phyloP scores from a whole-genome alignment of 2,888 invertebrate genomes.

The Venusia cambrica region DNA sequence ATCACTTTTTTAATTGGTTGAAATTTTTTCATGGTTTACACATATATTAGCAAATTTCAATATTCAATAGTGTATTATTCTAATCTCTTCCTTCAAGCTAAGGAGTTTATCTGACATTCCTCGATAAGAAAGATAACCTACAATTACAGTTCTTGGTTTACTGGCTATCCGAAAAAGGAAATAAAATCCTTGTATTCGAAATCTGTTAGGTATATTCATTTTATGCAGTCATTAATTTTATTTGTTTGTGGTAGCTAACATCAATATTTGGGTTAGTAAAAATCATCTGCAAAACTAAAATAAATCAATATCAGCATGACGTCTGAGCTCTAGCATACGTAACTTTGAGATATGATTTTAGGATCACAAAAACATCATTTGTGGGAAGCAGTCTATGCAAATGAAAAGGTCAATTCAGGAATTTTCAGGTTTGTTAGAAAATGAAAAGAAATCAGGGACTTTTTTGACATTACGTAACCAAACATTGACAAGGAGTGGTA shows the following conservation, averaged over 20 bases:
- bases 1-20: too few species aligned
- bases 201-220: too few species aligned
- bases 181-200: too few species aligned
- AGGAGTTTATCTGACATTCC: conserved; percentile 10
- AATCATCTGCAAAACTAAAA: conserved; percentile 13
- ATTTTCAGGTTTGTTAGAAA: conserved; percentile 3
- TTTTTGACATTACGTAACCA: conserved; percentile 78
- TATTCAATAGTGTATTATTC: neutral
- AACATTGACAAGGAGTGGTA: conserved; percentile 57
- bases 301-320: conserved; percentile 15
- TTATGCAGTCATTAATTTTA: too few species aligned
- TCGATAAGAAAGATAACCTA: conserved; percentile 45
- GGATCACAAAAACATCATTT: neutral
- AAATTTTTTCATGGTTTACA: too few species aligned
- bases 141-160: too few species aligned
- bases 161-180: too few species aligned
- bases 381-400: conserved; percentile 3
- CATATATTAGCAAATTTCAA: too few species aligned
- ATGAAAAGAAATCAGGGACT: conserved; percentile 25
- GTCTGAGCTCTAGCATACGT: conserved; percentile 5
- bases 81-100: conserved; percentile 6
- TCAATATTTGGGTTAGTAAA: conserved; percentile 9
- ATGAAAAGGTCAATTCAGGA: conserved; percentile 7
- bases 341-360: conserved; percentile 2
- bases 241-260: too few species aligned